These are phyloP conservation scores for Proctacanthus coquilletti DNA, from an alignment of 1,140 invertebrate species.

Conservation along the genomic window DNA sequence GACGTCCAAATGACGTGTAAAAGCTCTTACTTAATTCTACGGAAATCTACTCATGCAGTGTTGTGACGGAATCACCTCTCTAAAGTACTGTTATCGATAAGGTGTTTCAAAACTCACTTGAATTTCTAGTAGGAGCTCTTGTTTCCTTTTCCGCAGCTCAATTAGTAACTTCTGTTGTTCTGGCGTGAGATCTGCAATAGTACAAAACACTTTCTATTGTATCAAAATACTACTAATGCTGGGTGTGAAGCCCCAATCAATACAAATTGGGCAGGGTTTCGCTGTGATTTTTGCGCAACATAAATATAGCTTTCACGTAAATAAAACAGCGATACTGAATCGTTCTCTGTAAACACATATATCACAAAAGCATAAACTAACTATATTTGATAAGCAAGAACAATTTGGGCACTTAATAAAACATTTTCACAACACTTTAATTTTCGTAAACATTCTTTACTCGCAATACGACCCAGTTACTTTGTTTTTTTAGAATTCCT, in stretches of 20 bases:
- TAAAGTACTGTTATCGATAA: no score
- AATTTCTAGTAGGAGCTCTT: constrained; percentile 80
- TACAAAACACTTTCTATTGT: constrained; percentile 29
- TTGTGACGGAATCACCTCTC: no score
- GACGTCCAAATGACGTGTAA: no score
- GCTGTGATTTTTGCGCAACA: no score
- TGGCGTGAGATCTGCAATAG: constrained; percentile 71
- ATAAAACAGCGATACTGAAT: neutral
- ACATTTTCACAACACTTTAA: neutral
- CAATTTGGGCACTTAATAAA: neutral
- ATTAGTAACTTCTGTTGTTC: constrained; percentile 82
- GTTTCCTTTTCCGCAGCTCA: constrained; percentile 77
- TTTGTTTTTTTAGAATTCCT: constrained; percentile 4
- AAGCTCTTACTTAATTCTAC: no score
- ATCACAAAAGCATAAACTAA: neutral
- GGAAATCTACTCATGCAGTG: no score
- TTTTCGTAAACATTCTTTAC: no score
- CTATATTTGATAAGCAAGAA: neutral
- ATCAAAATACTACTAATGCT: no score
- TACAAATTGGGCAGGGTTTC: no score
- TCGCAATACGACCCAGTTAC: no score
- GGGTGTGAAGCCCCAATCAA: no score
- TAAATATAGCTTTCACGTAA: no score
- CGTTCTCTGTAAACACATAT: constrained; percentile 1
- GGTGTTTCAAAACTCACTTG: constrained; percentile 51